These are phyloP conservation scores for Elephantulus edwardii DNA, from an alignment of 2,113 vertebrate genomes.

Conservation along the genomic window DNA sequence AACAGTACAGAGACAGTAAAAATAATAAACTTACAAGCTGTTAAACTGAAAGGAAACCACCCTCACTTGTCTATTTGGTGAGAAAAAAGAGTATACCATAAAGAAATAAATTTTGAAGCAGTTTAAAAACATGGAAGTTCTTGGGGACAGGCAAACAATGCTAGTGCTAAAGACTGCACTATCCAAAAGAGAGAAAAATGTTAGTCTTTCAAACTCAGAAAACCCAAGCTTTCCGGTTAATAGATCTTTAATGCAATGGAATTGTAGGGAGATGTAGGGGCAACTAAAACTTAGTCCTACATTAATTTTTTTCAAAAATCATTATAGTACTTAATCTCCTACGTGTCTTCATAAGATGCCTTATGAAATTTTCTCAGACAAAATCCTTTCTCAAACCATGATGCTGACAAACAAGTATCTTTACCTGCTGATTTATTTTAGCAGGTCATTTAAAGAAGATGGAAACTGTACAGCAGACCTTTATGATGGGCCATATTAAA, in stretches of 20 bases:
- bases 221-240: slow-evolving; percentile 11
- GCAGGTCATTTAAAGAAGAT: slow-evolving; percentile 46
- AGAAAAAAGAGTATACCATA: slow-evolving; percentile 2
- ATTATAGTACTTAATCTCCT: slow-evolving; percentile 26
- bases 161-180: not conserved
- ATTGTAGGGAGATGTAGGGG: slow-evolving; percentile 7
- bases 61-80: slow-evolving; percentile 20
- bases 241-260: not conserved
- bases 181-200: not conserved
- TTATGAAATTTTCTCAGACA: slow-evolving; percentile 44
- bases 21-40: not conserved
- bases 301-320: slow-evolving; percentile 40
- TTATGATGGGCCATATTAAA: slow-evolving; percentile 54
- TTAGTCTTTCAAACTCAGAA: not conserved
- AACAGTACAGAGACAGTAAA: not conserved
- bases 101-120: not conserved
- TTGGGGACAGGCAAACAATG: not conserved
- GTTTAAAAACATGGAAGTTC: slow-evolving; percentile 11
- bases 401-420: slow-evolving; percentile 9
- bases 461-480: slow-evolving; percentile 51
- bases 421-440: slow-evolving; percentile 54
- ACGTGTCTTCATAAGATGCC: not conserved
- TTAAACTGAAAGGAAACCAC: not conserved
- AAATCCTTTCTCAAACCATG: slow-evolving; percentile 51
- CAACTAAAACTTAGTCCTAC: not conserved